Evolutionary conservation across 2,797 vertebrate species (phyloP).

Genomic region (Macrochelys suwanniensis): DNA sequence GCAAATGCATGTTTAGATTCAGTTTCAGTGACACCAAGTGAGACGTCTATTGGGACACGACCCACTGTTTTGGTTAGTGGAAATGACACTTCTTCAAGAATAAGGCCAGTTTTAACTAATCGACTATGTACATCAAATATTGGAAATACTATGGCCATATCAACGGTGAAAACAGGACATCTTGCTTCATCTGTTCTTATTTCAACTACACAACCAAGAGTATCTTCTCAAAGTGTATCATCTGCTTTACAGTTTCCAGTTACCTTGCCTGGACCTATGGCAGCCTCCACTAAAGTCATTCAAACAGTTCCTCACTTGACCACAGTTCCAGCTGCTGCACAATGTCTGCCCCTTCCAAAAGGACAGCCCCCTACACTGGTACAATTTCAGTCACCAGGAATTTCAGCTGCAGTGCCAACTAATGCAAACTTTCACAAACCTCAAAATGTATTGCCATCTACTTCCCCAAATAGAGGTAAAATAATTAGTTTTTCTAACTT

Average conservation of each 20-base stretch:
- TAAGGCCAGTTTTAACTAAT: conserved; percentile 72
- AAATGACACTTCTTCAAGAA: conserved; percentile 75
- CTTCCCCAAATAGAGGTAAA: conserved; percentile 72
- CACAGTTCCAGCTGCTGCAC: conserved; percentile 62
- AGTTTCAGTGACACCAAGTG: conserved; percentile 75
- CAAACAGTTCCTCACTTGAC: conserved; percentile 69
- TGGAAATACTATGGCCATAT: conserved; percentile 83
- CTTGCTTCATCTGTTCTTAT: conserved; percentile 88
- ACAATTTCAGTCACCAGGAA: conserved; percentile 76
- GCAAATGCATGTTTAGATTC: conserved; percentile 74
- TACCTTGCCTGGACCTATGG: conserved; percentile 74
- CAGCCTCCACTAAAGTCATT: conserved; percentile 63
- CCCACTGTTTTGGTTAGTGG: conserved; percentile 74
- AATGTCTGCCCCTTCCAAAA: conserved; percentile 73
- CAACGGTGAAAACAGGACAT: conserved; percentile 88
- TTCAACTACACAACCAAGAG: conserved; percentile 81
- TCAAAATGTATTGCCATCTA: conserved; percentile 64
- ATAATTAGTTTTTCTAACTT: conserved; percentile 68
- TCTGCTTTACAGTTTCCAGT: conserved; percentile 81
- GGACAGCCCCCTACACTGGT: conserved; percentile 71
- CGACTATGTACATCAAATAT: conserved; percentile 71
- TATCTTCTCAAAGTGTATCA: conserved; percentile 80
- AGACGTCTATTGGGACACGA: conserved; percentile 44
- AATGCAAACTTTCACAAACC: conserved; percentile 74
- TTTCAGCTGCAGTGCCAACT: conserved; percentile 75